These are phyloP conservation scores for Crotalus tigris DNA, from an alignment of 2,113 vertebrate species.

Conservation along the genomic window DNA sequence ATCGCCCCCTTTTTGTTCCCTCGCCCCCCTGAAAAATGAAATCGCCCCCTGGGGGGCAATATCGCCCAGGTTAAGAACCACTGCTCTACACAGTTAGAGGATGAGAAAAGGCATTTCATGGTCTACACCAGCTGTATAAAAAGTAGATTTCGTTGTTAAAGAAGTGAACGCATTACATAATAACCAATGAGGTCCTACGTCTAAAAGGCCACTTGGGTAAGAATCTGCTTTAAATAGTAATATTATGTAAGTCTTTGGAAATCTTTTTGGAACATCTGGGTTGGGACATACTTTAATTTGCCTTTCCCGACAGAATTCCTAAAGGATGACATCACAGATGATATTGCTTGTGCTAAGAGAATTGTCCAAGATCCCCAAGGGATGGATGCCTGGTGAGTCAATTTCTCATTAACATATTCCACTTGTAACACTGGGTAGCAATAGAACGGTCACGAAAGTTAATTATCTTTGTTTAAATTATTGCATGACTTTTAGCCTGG, in stretches of 20 bases:
- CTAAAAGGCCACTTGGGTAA: neutral
- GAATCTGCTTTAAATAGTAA: neutral
- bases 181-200: neutral
- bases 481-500: neutral
- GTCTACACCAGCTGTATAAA: neutral
- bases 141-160: neutral
- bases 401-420: neutral
- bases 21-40: too few relatives aligned
- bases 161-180: neutral
- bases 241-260: neutral
- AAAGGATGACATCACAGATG: slow-evolving; percentile 3
- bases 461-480: neutral
- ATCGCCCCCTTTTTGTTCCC: too few relatives aligned
- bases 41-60: too few relatives aligned
- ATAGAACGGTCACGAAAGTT: neutral
- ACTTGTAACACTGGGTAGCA: neutral
- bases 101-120: neutral
- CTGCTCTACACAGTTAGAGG: neutral
- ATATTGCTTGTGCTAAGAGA: neutral
- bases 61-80: too few relatives aligned
- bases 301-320: neutral
- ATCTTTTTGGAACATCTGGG: neutral
- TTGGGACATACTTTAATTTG: neutral
- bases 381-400: slow-evolving; percentile 9
- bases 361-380: neutral